These are phyloP conservation scores for Drosophila biarmipes DNA, from an alignment of 1,140 invertebrate species.

Conservation along the genomic window DNA sequence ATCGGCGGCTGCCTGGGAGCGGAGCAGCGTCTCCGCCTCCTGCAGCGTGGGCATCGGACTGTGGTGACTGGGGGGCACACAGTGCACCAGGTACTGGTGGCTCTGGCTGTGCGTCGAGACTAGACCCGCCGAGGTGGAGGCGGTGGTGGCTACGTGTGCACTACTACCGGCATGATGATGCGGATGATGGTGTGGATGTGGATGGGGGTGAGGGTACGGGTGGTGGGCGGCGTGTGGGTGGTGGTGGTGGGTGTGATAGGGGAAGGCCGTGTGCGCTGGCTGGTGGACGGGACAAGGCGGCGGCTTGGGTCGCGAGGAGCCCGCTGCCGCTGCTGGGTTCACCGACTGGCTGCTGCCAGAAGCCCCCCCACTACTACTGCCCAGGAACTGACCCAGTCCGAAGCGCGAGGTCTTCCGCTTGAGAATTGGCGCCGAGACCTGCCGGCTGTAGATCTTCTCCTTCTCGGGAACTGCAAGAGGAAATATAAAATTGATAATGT, in stretches of 20 bases:
- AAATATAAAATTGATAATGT: background rate
- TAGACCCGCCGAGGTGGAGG: constrained; percentile 42
- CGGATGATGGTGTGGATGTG: constrained; percentile 49
- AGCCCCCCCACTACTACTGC: constrained; percentile 75
- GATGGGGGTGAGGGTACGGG: constrained; percentile 35
- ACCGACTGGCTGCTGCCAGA: constrained; percentile 70
- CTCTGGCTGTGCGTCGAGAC: constrained; percentile 82
- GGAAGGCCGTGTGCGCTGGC: constrained; percentile 52
- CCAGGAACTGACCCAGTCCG: constrained; percentile 94
- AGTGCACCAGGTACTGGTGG: constrained; percentile 84
- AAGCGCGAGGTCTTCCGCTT: constrained; percentile 96
- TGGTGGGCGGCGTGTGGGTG: constrained; percentile 39
- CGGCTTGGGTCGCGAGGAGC: constrained; percentile 58
- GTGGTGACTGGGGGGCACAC: constrained; percentile 79
- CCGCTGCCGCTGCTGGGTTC: constrained; percentile 69
- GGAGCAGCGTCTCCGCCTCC: constrained; percentile 71
- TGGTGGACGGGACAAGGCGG: constrained; percentile 79
- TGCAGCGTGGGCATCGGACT: constrained; percentile 82
- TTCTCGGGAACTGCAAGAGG: constrained; percentile 87
- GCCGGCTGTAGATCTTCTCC: constrained; percentile 95
- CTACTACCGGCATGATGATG: constrained; percentile 62
- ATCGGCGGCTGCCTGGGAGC: constrained; percentile 55
- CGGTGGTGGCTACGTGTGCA: constrained; percentile 77
- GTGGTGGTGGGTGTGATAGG: constrained; percentile 55
- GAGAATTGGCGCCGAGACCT: constrained; percentile 94